Base-by-base conservation (phyloP, 1,140 invertebrate species). In the Eufriesea mexicana region DNA sequence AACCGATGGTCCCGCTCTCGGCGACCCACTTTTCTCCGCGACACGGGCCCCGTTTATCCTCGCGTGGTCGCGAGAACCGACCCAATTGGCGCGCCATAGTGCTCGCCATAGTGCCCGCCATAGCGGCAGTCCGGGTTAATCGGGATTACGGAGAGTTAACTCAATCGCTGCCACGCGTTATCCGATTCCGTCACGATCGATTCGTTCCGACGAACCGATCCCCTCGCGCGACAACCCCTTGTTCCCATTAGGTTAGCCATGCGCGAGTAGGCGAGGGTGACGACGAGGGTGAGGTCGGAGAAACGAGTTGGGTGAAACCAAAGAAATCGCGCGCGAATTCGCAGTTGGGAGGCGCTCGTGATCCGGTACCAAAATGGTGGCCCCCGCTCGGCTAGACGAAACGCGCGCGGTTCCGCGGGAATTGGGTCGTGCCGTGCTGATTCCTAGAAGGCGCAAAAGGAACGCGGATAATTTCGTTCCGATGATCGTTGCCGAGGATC, bases 381-480 rank as follows among this genome's bases (percentile, higher is more conserved):
- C 14, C 20, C n/a, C 5, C 16, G 9, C 12, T 20, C 18, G n/a
- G 23, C n/a, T 23, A 61, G 25, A 25, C 55, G 23, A 79, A 51
- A 51, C 68, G 25, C 10, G 25, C 68, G 25, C 10, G 25, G 18
- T 35, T 66, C 25, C 25, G 18, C 16, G 42, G 45, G 25, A 76
- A 82, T 76, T 67, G 23, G 78, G 57, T 62, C 68, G 75, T 28
- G 18, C 28, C 12, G 25, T 2, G 28, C 10, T 0, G 73, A 49
- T 82, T 82, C 79, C 62, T 20, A 16, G 73, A 82, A 76, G 54
- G 62, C 51, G 73, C 16, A 64, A 74, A 87, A 84, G 72, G 72
- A 71, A 87, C 61, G 72, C 61, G 45, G 81, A 81, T 77, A 77
- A 84, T 81, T 84, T 55, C 80, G 71, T 86, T 79, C 71, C 47